A percentile compares a stretch with the other conserved stretches of the same genome.
phyloP scores from a whole-genome alignment of 2,797 vertebrate species.

The Onychomys leucogaster region DNA sequence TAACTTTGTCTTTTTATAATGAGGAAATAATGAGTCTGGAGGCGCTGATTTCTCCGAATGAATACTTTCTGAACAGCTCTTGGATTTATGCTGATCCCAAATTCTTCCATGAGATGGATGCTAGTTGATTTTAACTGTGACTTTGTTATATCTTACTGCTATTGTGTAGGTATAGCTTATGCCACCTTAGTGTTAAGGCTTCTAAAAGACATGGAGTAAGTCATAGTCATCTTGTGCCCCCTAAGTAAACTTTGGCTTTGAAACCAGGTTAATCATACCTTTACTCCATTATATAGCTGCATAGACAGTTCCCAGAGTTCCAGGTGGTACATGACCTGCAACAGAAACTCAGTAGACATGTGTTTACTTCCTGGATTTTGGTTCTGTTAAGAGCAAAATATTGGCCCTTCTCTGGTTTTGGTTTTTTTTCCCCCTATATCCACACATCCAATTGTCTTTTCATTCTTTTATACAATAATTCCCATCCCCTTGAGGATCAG shows the following conservation, averaged over 20 bases:
- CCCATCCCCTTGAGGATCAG: background rate
- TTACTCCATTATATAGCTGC: background rate
- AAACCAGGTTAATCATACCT: background rate
- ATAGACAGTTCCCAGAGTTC: background rate
- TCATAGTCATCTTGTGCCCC: background rate
- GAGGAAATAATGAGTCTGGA: background rate
- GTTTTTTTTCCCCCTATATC: background rate
- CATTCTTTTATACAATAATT: constrained; percentile 9
- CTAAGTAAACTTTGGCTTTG: constrained; percentile 9
- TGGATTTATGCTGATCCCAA: background rate
- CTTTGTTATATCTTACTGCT: background rate
- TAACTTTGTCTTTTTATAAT: background rate
- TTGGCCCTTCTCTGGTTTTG: background rate
- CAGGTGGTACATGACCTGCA: background rate
- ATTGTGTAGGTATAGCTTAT: background rate
- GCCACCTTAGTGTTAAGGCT: background rate
- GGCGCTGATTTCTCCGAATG: background rate
- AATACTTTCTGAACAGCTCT: background rate
- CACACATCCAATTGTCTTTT: background rate
- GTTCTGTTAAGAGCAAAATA: constrained; percentile 21
- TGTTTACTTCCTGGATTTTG: background rate
- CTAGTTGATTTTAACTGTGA: background rate
- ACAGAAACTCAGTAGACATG: background rate
- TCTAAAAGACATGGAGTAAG: background rate
- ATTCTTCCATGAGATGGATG: background rate